These are phyloP conservation scores for Sceliomorpha sp. DNA, from an alignment of 2,888 invertebrate genomes.

Conservation along the genomic window DNA sequence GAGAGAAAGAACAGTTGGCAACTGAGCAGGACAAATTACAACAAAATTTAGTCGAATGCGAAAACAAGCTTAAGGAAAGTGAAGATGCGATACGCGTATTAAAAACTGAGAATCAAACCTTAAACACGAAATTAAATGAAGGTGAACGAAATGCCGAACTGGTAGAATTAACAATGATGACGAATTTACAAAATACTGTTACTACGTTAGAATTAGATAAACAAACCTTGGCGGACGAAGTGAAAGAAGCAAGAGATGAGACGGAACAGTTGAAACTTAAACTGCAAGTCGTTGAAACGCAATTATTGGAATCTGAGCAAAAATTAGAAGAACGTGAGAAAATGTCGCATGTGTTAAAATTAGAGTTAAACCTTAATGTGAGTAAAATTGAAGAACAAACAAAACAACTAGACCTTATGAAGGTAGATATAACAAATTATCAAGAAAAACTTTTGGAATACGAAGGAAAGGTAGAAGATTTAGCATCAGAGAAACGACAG, in stretches of 20 bases:
- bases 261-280: too few species aligned
- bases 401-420: background rate
- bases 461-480: background rate
- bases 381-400: too few species aligned
- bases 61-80: background rate
- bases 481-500: background rate
- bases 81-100: background rate
- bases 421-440: background rate
- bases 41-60: background rate
- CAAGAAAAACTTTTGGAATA: background rate
- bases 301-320: too few species aligned
- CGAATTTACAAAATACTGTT: background rate
- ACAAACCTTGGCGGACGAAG: too few species aligned
- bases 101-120: background rate
- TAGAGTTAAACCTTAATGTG: too few species aligned
- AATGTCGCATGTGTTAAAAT: too few species aligned
- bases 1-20: slow-evolving; percentile 32
- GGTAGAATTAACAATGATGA: slow-evolving; percentile 9
- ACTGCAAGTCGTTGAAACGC: too few species aligned
- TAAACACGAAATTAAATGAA: slow-evolving; percentile 12
- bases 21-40: slow-evolving; percentile 1
- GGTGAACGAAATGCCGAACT: slow-evolving; percentile 1
- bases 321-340: too few species aligned
- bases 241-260: too few species aligned
- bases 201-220: too few species aligned